Conservation (phyloP, 2,888 invertebrate species). For the Tetragnatha montana region DNA sequence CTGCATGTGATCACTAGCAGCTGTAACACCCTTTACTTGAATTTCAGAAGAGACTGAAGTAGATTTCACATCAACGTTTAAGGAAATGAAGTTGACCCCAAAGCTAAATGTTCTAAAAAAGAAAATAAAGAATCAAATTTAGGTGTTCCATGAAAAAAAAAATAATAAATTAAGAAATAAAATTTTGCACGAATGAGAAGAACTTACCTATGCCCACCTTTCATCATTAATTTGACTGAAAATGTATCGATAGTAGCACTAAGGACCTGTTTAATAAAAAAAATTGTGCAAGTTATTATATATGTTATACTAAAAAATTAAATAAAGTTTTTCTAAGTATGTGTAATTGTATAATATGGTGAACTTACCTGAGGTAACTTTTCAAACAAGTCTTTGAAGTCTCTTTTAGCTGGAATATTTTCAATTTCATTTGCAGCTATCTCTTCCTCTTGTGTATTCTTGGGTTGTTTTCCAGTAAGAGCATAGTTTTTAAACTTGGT, state of each 20-base stretch:
- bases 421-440: background rate
- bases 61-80: constrained; percentile 40
- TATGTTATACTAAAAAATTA: background rate
- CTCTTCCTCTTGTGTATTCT: constrained; percentile 13
- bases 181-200: background rate
- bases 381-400: constrained; percentile 40
- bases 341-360: background rate
- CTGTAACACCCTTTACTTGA: constrained; percentile 58
- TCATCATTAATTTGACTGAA: constrained; percentile 68
- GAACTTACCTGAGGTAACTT: constrained; percentile 52
- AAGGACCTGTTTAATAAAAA: constrained; percentile 35
- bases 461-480: constrained; percentile 35
- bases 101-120: constrained; percentile 66
- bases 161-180: background rate
- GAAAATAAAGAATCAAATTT: background rate
- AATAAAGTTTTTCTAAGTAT: background rate
- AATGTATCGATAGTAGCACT: constrained; percentile 51
- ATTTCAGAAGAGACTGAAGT: constrained; percentile 37
- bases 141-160: background rate
- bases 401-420: background rate
- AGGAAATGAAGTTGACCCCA: constrained; percentile 56
- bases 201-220: constrained; percentile 66
- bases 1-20: constrained; percentile 66
- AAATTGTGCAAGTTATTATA: background rate
- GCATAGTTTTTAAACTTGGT: constrained; percentile 61